Percentiles rank a stretch among this genome's conserved stretches.
Evolutionary conservation across 1,140 invertebrate species (phyloP).

Genomic region (Pararge aegeria): DNA sequence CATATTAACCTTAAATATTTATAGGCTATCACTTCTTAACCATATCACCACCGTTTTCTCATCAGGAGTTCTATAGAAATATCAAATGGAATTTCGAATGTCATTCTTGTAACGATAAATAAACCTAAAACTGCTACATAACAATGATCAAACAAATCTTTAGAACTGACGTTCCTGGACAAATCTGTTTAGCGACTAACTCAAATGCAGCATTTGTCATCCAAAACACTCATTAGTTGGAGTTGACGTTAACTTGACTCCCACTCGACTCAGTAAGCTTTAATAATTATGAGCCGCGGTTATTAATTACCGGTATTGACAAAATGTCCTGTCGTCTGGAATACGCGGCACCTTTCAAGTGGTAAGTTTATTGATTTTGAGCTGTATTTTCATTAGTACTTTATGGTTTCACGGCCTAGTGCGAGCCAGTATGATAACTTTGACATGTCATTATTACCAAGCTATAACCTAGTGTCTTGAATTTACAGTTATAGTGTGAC

Average conservation of each 20-base stretch:
- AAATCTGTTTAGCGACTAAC: constrained; percentile 46
- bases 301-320: constrained; percentile 75
- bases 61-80: neutral
- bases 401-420: constrained; percentile 29
- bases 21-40: too few species aligned
- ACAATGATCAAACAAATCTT: constrained; percentile 18
- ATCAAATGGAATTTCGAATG: neutral
- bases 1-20: too few species aligned
- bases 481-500: neutral
- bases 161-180: constrained; percentile 36
- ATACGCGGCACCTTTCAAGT: constrained; percentile 49
- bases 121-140: neutral
- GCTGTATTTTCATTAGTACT: constrained; percentile 29
- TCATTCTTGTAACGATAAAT: constrained; percentile 6
- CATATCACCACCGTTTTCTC: too few species aligned
- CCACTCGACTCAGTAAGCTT: constrained; percentile 61
- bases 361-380: constrained; percentile 55
- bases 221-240: constrained; percentile 69
- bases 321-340: constrained; percentile 57
- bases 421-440: constrained; percentile 4
- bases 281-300: constrained; percentile 69
- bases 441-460: neutral
- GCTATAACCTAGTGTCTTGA: neutral
- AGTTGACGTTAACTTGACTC: constrained; percentile 73
- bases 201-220: constrained; percentile 72